Evolutionary conservation across 2,888 invertebrate species (phyloP), one percentile per base, ranked within the genome.

Genomic region (Hoplodrina ambigua): DNA sequence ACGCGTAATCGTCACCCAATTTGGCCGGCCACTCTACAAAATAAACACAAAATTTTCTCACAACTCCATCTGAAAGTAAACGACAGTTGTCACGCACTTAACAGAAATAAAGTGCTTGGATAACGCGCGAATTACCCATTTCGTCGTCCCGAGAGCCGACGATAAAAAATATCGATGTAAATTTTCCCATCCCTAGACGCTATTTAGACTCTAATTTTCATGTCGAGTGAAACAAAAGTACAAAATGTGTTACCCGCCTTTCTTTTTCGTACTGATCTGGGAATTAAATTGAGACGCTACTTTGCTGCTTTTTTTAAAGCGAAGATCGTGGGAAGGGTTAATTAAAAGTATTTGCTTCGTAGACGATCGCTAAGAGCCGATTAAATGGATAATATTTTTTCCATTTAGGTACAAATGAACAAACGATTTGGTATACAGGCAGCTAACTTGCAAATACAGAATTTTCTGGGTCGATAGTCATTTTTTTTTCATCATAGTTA

Each of bases 61-160:
- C 84, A 87, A 84, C 85, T 89, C 83, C 79, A 87, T 89, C 86
- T 88, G 78, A 75, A 86, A 86, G 86, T 81, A 85, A 91, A 88
- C 83, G 87, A 83, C 82, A 80, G 74, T 85, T 88, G 90, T 89
- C 89, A 91, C 90, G 91, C 88, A 88, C 82, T 86, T 88, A 86
- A 87, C 80, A 82, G 85, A 83, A 85, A 83, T 80, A 84, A 83
- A 84, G 75, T 74, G 80, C 70, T 72, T 50, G 81, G 78, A 78
- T 83, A 84, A 80, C 81, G 79, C 72, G 86, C 76, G 84, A 88
- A 90, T 87, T 84, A 86, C 84, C 86, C 85, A 85, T 88, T 84
- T 60, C 63, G 71, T 74, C 60, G 67, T 75, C 75, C 74, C 78
- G 60, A 72, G 83, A 78, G 78, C 54, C 72, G 65, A 68, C 83